A percentile compares a stretch with the other conserved stretches of the same genome.
phyloP scores from a whole-genome alignment of 2,797 vertebrate genomes.

The Falco naumanni region DNA sequence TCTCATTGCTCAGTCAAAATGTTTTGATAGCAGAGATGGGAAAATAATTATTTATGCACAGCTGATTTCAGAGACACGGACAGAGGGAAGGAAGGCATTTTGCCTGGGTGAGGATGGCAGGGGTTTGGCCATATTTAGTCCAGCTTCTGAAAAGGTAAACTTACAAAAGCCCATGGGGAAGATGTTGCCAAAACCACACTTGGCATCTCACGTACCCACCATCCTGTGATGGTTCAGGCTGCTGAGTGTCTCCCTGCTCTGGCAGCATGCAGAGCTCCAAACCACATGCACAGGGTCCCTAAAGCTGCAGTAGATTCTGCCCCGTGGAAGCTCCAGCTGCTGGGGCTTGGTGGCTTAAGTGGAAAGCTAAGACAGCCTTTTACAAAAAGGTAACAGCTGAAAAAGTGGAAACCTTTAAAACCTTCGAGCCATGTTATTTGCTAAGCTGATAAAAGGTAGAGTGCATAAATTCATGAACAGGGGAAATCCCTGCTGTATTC shows the following conservation, averaged over 20 bases:
- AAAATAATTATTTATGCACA: background rate
- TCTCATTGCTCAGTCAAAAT: background rate
- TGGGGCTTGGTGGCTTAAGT: background rate
- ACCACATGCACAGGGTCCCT: fast-evolving
- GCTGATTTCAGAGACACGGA: background rate
- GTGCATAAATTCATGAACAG: constrained; percentile 12
- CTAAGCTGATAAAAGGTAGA: constrained; percentile 51
- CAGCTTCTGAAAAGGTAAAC: background rate
- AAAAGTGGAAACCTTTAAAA: constrained; percentile 52
- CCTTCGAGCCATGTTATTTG: constrained; percentile 60
- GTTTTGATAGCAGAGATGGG: background rate
- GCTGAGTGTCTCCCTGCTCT: background rate
- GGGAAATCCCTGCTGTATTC: constrained; percentile 50
- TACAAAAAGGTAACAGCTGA: background rate
- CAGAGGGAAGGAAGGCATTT: background rate
- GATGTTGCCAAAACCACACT: background rate
- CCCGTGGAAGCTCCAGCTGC: background rate
- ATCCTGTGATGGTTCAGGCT: background rate
- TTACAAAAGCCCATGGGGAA: background rate
- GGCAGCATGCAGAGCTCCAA: background rate
- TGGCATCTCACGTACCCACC: background rate
- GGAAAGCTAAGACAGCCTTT: background rate
- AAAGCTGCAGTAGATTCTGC: background rate
- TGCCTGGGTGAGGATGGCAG: background rate
- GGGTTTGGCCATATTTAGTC: background rate